A percentile compares a stretch with the other conserved stretches of the same genome.
Evolutionary conservation across 2,113 vertebrate genomes (phyloP).

Genomic region (Synodontis membranacea): DNA sequence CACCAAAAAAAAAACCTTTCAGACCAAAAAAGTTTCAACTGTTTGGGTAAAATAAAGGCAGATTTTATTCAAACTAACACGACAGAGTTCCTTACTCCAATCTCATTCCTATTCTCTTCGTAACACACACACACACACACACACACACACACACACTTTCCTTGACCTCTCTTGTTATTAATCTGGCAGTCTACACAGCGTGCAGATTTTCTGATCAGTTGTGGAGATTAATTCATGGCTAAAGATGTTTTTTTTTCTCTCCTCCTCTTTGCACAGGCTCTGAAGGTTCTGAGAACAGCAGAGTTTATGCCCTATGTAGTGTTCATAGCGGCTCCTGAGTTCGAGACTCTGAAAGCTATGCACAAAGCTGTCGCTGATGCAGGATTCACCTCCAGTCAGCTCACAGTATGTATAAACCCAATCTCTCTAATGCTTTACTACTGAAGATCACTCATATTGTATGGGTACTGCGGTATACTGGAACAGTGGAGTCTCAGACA

Average conservation of each 20-base stretch:
- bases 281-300: constrained; percentile 91
- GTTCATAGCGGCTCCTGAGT: constrained; percentile 91
- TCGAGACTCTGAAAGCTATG: constrained; percentile 90
- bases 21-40: too few species aligned
- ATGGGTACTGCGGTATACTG: background rate
- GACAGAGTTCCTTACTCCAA: too few species aligned
- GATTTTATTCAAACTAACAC: too few species aligned
- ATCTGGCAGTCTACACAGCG: background rate
- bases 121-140: too few species aligned
- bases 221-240: background rate
- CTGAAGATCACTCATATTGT: background rate
- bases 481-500: background rate
- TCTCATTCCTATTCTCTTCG: too few species aligned
- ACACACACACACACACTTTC: background rate
- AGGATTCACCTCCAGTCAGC: constrained; percentile 91
- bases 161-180: background rate
- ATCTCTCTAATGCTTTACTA: background rate
- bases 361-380: constrained; percentile 96
- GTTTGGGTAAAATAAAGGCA: too few species aligned
- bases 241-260: background rate
- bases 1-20: too few species aligned
- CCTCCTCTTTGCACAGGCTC: constrained; percentile 74
- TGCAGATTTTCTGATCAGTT: background rate
- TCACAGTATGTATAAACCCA: constrained; percentile 79
- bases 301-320: constrained; percentile 99